These are phyloP conservation scores for Pelecanus crispus DNA, from an alignment of 2,113 vertebrate genomes.

Conservation along the genomic window DNA sequence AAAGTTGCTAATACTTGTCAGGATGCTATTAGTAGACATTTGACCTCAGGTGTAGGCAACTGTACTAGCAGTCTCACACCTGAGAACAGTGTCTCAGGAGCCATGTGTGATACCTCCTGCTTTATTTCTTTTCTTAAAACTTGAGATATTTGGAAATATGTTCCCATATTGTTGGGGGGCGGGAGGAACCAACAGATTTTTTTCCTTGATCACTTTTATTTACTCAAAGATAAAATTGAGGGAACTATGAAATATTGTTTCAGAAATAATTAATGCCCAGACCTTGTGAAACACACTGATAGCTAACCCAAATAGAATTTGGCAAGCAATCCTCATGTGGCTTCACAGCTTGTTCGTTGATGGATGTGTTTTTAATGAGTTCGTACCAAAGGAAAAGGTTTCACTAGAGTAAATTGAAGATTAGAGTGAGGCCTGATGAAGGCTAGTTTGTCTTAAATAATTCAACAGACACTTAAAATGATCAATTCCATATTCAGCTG, in stretches of 20 bases:
- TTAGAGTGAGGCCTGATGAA: slow-evolving; percentile 38
- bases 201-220: not conserved
- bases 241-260: slow-evolving; percentile 14
- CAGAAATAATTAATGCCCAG: slow-evolving; percentile 29
- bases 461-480: slow-evolving; percentile 42
- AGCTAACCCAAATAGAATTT: slow-evolving; percentile 40
- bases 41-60: not conserved
- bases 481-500: slow-evolving; percentile 41
- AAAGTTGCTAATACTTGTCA: not conserved
- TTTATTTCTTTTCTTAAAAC: not conserved
- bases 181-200: too few relatives aligned
- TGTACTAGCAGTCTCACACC: not conserved
- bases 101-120: not conserved
- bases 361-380: slow-evolving; percentile 61
- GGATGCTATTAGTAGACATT: not conserved
- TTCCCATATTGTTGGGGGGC: too few relatives aligned
- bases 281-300: not conserved
- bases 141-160: not conserved
- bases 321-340: slow-evolving; percentile 5
- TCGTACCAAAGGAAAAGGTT: slow-evolving; percentile 3
- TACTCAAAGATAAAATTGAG: not conserved
- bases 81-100: not conserved
- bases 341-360: slow-evolving; percentile 25
- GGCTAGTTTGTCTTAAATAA: slow-evolving; percentile 48
- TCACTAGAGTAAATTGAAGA: slow-evolving; percentile 53